Conservation (phyloP, 2,113 vertebrate genomes). For the Bubo bubo region DNA sequence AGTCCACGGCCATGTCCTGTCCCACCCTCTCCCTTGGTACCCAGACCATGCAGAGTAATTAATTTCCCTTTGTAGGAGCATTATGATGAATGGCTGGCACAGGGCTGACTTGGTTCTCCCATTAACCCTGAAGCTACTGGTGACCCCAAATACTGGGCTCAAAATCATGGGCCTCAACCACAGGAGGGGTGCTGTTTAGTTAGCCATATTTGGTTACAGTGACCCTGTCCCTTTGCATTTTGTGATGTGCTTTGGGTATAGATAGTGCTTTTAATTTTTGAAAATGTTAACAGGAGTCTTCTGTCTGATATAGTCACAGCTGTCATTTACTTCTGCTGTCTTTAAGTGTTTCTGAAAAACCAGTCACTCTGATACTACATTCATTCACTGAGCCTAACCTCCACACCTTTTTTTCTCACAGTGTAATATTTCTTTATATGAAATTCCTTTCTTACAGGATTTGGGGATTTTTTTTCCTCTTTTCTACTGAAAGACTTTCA, state of each 20-base stretch:
- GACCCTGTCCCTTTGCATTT: background rate
- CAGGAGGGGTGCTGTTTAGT: background rate
- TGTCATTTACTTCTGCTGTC: background rate
- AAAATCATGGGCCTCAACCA: background rate
- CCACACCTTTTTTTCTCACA: background rate
- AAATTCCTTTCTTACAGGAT: background rate
- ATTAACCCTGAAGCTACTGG: background rate
- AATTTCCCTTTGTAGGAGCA: background rate
- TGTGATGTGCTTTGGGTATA: background rate
- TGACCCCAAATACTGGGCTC: background rate
- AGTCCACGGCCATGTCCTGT: rapidly evolving
- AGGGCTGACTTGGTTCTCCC: background rate
- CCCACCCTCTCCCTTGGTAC: background rate
- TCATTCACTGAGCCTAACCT: background rate
- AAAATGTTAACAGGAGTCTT: background rate
- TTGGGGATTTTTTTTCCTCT: background rate
- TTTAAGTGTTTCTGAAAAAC: background rate
- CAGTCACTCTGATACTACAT: background rate
- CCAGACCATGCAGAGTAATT: background rate
- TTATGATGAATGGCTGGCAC: background rate
- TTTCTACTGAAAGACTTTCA: background rate
- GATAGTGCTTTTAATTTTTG: background rate
- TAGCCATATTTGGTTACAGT: background rate
- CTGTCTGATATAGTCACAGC: background rate
- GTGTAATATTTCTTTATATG: background rate